phyloP scores from a whole-genome alignment of 92 coral and sea anemone species.

The Muricea muricata region DNA sequence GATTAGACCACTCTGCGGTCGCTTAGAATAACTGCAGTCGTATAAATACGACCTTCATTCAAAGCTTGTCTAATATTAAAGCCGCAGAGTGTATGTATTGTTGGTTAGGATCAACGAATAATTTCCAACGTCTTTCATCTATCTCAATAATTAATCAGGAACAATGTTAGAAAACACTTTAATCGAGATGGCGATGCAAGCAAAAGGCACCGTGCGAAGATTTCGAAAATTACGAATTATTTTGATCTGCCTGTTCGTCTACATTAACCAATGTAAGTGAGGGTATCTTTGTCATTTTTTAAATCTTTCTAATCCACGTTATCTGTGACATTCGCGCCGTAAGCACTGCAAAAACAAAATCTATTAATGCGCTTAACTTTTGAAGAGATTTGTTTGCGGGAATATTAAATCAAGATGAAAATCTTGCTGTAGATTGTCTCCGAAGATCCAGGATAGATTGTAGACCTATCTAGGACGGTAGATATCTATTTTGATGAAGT shows the following conservation, averaged over 20 bases:
- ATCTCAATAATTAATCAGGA: conserved; percentile 22
- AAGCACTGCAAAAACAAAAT: neutral
- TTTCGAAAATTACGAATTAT: neutral
- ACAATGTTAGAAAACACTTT: conserved; percentile 29
- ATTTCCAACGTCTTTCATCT: neutral
- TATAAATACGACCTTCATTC: neutral
- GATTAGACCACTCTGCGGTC: conserved; percentile 11
- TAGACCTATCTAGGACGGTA: neutral
- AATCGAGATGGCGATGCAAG: conserved; percentile 24
- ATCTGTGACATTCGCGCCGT: neutral
- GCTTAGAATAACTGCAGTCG: conserved; percentile 5
- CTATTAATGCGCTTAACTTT: neutral
- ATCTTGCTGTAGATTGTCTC: neutral
- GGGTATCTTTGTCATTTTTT: neutral
- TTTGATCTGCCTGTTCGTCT: conserved; percentile 6
- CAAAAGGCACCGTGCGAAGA: neutral
- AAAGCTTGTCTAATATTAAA: conserved; percentile 13
- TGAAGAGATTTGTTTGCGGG: conserved; percentile 1
- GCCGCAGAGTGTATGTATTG: conserved; percentile 34
- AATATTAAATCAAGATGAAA: neutral
- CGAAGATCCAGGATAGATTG: neutral
- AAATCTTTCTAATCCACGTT: neutral
- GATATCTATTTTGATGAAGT: neutral
- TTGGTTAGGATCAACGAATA: conserved; percentile 26
- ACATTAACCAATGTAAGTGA: conserved; percentile 24